A percentile compares a stretch with the other conserved stretches of the same genome.
These are phyloP conservation scores for Stictocephala bisonia DNA, from an alignment of 2,888 invertebrate genomes.

Conservation along the genomic window DNA sequence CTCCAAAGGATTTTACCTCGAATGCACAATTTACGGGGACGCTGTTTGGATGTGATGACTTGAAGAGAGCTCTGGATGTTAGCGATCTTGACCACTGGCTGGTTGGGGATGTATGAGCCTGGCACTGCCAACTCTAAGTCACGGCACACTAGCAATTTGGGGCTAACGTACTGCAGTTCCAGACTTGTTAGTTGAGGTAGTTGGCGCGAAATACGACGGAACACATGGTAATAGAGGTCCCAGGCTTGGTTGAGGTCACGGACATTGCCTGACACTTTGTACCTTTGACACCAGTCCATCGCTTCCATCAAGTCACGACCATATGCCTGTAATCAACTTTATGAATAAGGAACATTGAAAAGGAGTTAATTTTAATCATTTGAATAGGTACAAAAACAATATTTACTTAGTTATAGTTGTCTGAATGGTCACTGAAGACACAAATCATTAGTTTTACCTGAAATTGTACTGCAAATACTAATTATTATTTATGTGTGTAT, in stretches of 20 bases:
- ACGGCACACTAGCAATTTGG: slow-evolving; percentile 87
- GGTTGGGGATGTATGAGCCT: slow-evolving; percentile 95
- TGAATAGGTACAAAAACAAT: too few relatives aligned
- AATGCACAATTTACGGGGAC: slow-evolving; percentile 94
- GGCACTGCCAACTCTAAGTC: slow-evolving; percentile 97
- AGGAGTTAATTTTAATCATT: too few relatives aligned
- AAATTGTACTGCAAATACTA: too few relatives aligned
- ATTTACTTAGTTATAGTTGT: too few relatives aligned
- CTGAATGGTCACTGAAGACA: too few relatives aligned
- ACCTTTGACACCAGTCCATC: slow-evolving; percentile 94
- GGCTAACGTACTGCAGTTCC: slow-evolving; percentile 96
- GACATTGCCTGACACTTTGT: slow-evolving; percentile 83
- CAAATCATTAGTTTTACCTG: too few relatives aligned
- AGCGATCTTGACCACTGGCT: slow-evolving; percentile 87
- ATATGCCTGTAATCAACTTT: slow-evolving; percentile 75
- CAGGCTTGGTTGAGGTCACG: slow-evolving; percentile 98
- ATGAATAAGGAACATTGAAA: too few relatives aligned
- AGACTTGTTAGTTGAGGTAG: slow-evolving; percentile 90
- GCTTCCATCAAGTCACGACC: slow-evolving; percentile 95
- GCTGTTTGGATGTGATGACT: slow-evolving; percentile 97
- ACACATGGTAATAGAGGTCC: slow-evolving; percentile 99
- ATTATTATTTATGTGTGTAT: too few relatives aligned
- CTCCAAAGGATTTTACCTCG: too few relatives aligned
- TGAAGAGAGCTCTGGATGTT: slow-evolving; percentile 92
- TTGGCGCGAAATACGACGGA: slow-evolving; percentile 95